phyloP scores from a whole-genome alignment of 2,797 vertebrate species.

The Orientallactaga sibirica region DNA sequence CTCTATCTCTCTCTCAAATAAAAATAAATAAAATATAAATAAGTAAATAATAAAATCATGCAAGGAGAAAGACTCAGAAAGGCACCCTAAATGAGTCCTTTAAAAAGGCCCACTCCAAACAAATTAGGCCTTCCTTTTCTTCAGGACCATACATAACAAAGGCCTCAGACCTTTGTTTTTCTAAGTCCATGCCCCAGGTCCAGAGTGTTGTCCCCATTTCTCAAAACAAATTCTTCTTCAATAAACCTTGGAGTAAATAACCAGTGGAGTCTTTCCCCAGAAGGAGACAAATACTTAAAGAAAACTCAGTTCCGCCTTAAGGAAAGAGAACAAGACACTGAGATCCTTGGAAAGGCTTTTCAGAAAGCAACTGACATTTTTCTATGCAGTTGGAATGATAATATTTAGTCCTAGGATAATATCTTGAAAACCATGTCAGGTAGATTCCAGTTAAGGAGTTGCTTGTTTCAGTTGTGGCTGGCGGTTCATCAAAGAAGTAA shows the following conservation, averaged over 20 bases:
- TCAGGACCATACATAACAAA: neutral
- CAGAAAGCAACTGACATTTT: slow-evolving; percentile 24
- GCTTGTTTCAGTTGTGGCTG: neutral
- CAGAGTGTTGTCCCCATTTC: neutral
- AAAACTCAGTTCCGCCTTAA: neutral
- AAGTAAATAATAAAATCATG: no score
- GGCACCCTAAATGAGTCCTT: neutral
- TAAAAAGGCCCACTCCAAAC: neutral
- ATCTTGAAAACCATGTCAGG: neutral
- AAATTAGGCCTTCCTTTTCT: neutral
- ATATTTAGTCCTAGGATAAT: neutral
- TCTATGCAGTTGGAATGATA: neutral
- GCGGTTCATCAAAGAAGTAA: slow-evolving; percentile 18
- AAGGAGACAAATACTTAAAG: neutral
- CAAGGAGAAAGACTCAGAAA: neutral
- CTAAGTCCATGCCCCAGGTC: neutral
- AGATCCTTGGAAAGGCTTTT: slow-evolving; percentile 4
- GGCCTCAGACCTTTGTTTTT: neutral
- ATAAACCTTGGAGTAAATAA: neutral
- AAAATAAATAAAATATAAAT: no score
- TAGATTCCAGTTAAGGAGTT: neutral
- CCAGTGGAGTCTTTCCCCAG: neutral
- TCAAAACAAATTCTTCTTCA: slow-evolving; percentile 1
- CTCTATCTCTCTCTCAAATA: no score
- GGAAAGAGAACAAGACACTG: neutral